Conservation (phyloP, 2,113 vertebrate species). For the Lepus americanus region DNA sequence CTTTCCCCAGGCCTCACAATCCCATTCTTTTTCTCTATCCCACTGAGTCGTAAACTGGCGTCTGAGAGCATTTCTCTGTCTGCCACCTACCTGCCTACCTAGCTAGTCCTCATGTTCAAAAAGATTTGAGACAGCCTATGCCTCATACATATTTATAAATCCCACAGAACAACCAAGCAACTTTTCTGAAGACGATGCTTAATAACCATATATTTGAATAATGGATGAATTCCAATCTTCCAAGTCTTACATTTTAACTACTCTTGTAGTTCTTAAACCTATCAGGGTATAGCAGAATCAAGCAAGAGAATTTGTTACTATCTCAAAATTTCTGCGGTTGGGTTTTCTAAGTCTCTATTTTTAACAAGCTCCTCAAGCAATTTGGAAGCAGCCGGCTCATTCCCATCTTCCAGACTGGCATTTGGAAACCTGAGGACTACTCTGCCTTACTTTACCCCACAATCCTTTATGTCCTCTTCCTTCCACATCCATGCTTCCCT, state of each 20-base stretch:
- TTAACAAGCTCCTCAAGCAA: conserved; percentile 56
- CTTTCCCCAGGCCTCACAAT: not conserved
- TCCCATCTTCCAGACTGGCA: conserved; percentile 23
- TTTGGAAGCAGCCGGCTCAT: conserved; percentile 50
- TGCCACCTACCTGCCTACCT: not conserved
- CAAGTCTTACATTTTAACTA: conserved; percentile 35
- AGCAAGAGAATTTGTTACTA: conserved; percentile 21
- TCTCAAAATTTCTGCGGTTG: conserved; percentile 32
- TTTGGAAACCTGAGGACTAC: not conserved
- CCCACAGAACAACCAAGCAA: not conserved
- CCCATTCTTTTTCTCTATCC: conserved; percentile 11
- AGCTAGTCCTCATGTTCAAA: not conserved
- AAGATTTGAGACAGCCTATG: not conserved
- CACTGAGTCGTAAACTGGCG: not conserved
- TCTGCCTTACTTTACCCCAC: not conserved
- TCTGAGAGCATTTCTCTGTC: not conserved
- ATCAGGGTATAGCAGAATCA: not conserved
- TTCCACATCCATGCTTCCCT: not conserved
- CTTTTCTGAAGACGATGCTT: not conserved
- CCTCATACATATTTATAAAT: not conserved
- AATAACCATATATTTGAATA: conserved; percentile 38
- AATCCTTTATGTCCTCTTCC: not conserved
- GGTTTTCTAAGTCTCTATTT: conserved; percentile 60
- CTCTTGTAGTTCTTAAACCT: not conserved
- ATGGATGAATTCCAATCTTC: not conserved